A percentile compares a stretch with the other conserved stretches of the same genome.
These are phyloP conservation scores for Megaceryle alcyon DNA, from an alignment of 2,797 vertebrate genomes.

Conservation along the genomic window DNA sequence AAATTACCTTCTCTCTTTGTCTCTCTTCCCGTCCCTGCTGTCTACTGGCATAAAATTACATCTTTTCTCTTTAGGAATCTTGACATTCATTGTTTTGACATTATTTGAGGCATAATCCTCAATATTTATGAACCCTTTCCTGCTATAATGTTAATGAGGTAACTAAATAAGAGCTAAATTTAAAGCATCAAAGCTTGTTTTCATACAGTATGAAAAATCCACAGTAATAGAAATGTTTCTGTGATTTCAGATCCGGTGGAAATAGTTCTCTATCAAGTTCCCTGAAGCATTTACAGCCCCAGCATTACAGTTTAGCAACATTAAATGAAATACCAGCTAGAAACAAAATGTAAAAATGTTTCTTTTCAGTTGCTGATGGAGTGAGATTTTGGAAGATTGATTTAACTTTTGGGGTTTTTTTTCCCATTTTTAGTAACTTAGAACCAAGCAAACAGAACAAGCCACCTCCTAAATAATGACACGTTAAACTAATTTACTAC, in stretches of 20 bases:
- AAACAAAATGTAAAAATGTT: not conserved
- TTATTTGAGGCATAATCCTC: not conserved
- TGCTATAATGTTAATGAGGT: not conserved
- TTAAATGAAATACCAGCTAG: not conserved
- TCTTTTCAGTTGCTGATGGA: not conserved
- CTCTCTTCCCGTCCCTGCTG: not conserved
- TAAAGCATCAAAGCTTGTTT: not conserved
- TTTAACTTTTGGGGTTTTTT: not conserved
- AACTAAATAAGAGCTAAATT: not conserved
- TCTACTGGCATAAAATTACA: not conserved
- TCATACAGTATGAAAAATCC: constrained; percentile 10
- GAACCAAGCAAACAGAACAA: not conserved
- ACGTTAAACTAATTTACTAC: not conserved
- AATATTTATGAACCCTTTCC: not conserved
- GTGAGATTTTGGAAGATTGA: not conserved
- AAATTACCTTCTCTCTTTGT: not conserved
- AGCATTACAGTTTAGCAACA: not conserved
- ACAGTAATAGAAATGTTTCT: not conserved
- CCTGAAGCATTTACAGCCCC: not conserved
- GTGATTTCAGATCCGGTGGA: not conserved
- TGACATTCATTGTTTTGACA: not conserved
- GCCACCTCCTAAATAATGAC: not conserved
- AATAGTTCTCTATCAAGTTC: constrained; percentile 1
- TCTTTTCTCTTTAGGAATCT: not conserved
- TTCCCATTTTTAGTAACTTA: constrained; percentile 8